These are phyloP conservation scores for Pelecanoides urinatrix DNA, from an alignment of 2,113 vertebrate species.

Conservation along the genomic window DNA sequence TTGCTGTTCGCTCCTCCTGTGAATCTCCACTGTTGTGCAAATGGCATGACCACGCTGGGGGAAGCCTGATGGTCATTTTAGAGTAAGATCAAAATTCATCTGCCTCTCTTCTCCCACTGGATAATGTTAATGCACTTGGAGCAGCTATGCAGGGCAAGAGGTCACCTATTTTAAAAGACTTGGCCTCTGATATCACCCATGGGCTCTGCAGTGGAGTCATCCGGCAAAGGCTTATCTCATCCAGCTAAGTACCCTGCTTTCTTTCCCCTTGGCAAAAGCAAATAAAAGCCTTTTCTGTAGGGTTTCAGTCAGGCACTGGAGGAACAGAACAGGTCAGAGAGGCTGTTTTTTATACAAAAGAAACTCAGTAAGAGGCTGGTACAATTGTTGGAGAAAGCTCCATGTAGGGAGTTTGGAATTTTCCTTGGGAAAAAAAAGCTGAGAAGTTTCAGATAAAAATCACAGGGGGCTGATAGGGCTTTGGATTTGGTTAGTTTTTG, in stretches of 20 bases:
- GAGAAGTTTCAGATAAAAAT: not conserved
- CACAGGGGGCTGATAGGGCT: not conserved
- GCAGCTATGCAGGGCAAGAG: not conserved
- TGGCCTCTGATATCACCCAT: conserved; percentile 3
- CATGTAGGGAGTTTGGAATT: not conserved
- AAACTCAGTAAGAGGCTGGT: not conserved
- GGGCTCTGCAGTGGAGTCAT: not conserved
- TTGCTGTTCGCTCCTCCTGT: not conserved
- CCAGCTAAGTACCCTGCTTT: not conserved
- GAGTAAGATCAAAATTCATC: not conserved
- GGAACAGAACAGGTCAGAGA: not conserved
- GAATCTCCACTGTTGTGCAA: not conserved
- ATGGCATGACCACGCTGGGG: not conserved
- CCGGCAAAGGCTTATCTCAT: not conserved
- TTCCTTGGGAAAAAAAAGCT: not conserved
- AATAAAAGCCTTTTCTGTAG: not conserved
- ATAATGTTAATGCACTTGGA: conserved; percentile 18
- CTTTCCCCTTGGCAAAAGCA: not conserved
- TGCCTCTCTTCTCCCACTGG: not conserved
- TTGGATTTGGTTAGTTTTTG: not conserved
- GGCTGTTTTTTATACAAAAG: not conserved
- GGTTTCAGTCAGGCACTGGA: not conserved
- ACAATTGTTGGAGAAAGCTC: not conserved
- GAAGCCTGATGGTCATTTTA: not conserved
- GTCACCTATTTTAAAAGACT: not conserved